A percentile compares a stretch with the other conserved stretches of the same genome.
phyloP scores from a whole-genome alignment of 2,797 vertebrate genomes.

The Sylvilagus floridanus region DNA sequence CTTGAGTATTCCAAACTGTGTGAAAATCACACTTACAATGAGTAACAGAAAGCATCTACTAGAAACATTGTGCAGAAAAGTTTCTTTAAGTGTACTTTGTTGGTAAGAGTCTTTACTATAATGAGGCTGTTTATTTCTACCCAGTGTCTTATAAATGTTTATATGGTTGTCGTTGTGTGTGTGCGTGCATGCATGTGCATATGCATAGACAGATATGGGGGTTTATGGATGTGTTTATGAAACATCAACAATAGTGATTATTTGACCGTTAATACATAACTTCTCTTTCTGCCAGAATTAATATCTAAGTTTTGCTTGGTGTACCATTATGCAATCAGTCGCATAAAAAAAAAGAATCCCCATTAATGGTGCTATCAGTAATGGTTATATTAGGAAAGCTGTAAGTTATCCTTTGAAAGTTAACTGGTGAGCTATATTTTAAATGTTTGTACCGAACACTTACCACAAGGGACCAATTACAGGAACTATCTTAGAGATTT shows the following conservation, averaged over 20 bases:
- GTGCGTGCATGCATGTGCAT: not conserved
- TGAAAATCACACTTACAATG: constrained; percentile 78
- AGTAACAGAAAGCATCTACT: constrained; percentile 72
- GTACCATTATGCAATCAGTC: not conserved
- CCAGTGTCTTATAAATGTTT: not conserved
- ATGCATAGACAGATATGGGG: not conserved
- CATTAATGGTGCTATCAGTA: not conserved
- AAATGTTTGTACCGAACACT: not conserved
- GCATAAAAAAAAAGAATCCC: not conserved
- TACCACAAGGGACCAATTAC: not conserved
- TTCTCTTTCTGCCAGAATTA: not conserved
- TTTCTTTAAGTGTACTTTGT: constrained; percentile 55
- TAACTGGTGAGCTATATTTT: constrained; percentile 24
- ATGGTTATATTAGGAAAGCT: not conserved
- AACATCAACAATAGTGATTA: not conserved
- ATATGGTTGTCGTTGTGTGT: not conserved
- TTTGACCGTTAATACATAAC: constrained; percentile 9
- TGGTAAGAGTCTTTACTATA: constrained; percentile 1
- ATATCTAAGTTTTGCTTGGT: not conserved
- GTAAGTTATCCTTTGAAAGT: not conserved
- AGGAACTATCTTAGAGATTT: not conserved
- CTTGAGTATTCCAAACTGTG: constrained; percentile 70
- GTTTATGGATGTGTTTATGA: not conserved
- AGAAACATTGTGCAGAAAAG: constrained; percentile 22
- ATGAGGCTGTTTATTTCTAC: constrained; percentile 21